Percentiles rank a stretch among this genome's conserved stretches.
These are phyloP conservation scores for Nowickia ferox DNA, from an alignment of 2,888 invertebrate genomes.

Conservation along the genomic window DNA sequence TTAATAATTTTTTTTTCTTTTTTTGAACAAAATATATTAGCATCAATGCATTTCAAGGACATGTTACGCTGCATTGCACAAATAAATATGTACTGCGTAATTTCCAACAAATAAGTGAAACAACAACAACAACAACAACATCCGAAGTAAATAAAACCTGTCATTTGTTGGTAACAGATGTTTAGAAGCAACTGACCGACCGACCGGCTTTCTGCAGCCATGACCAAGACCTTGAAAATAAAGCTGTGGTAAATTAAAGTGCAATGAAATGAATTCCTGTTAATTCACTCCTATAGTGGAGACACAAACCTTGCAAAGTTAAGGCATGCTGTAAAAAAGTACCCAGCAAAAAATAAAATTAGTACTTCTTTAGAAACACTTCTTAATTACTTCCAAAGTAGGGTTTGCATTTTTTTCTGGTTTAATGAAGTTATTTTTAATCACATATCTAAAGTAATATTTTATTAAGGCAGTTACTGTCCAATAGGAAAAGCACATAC, in stretches of 20 bases:
- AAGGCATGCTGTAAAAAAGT: not conserved
- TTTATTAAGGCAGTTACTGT: no score
- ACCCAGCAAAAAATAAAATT: no score
- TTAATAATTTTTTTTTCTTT: conserved; percentile 2
- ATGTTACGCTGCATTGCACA: conserved; percentile 59
- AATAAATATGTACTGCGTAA: conserved; percentile 3
- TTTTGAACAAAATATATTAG: not conserved
- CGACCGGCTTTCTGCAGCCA: conserved; percentile 43
- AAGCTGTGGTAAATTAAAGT: not conserved
- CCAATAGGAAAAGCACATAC: not conserved
- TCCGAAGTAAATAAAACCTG: conserved; percentile 34
- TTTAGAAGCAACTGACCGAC: conserved; percentile 17
- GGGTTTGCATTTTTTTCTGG: no score
- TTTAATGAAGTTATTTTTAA: no score
- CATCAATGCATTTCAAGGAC: conserved; percentile 59
- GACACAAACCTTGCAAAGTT: not conserved
- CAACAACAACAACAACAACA: not conserved
- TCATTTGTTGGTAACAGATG: conserved; percentile 37
- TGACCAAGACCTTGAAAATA: conserved; percentile 60
- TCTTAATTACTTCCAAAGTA: no score
- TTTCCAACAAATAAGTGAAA: not conserved
- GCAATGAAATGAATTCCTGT: conserved; percentile 20
- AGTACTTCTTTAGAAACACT: no score
- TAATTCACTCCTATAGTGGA: not conserved
- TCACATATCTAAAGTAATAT: no score